phyloP scores from a whole-genome alignment of 1,140 invertebrate genomes.

The Drosophila mauritiana region DNA sequence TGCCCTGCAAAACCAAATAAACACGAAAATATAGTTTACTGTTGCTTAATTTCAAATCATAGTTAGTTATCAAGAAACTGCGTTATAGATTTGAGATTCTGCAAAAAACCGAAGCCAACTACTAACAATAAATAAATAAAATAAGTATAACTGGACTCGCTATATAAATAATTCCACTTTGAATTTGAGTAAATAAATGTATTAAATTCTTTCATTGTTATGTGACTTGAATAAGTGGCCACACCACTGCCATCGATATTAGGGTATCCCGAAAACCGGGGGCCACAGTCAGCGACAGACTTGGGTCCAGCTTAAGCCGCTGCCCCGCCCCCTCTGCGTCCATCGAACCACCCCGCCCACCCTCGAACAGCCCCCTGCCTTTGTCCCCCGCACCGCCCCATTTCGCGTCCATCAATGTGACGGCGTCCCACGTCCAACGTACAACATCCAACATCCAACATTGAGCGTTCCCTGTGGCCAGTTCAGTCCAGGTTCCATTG shows the following conservation, averaged over 20 bases:
- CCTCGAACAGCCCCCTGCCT: not conserved
- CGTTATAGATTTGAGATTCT: no score
- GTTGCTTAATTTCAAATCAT: no score
- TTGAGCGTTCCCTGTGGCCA: constrained; percentile 21
- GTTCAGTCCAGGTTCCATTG: constrained; percentile 26
- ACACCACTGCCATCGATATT: not conserved
- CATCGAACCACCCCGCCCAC: not conserved
- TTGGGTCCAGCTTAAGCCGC: constrained; percentile 54
- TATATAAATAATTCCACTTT: no score
- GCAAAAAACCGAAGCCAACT: no score
- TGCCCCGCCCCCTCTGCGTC: constrained; percentile 7
- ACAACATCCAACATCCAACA: not conserved
- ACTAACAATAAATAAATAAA: no score
- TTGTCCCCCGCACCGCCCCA: constrained; percentile 1
- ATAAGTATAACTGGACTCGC: no score
- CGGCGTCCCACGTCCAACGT: constrained; percentile 66
- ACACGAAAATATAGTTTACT: not conserved
- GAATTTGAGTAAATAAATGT: no score
- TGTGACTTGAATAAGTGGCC: not conserved
- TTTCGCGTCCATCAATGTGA: constrained; percentile 74
- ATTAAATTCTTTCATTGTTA: no score
- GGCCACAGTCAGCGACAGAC: constrained; percentile 1
- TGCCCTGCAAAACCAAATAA: not conserved
- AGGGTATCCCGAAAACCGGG: constrained; percentile 36
- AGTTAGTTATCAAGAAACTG: no score